Base-by-base conservation (phyloP, 2,888 invertebrate species). In the Gerris lacustris region DNA sequence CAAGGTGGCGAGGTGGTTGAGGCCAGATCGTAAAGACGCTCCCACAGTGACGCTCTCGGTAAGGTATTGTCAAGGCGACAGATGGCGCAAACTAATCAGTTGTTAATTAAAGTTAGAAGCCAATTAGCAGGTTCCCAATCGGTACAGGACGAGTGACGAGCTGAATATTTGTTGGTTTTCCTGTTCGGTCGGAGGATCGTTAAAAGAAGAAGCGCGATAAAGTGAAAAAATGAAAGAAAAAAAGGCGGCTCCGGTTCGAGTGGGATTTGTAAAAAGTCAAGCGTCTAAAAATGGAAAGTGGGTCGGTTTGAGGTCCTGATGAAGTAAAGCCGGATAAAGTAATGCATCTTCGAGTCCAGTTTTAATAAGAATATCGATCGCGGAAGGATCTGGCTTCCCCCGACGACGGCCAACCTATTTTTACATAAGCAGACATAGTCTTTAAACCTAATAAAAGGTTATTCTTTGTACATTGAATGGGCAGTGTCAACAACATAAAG, bases 11-110 rank as follows among this genome's bases (percentile, higher is more conserved):
- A 31, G 31, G 31, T 31, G 31, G 31, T 31, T 31, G 31, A 31
- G 31, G 31, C 31, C 31, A 31, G 31, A 31, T 31, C 31, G 31
- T 31, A 31, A 31, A 31, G 31, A 31, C 31, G 31, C 31, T 31
- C 31, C 31, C 31, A 31, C 31, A 31, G 31, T 31, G 31, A 31
- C 31, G 31, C 31, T 31, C 31, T 31, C 31, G 31, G 31, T 31
- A 31, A 31, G 31, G 31, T 31, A 31, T 31, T 31, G 31, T 31
- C 31, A 31, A 31, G 31, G 15, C 9, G 55, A 55, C 55, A 55
- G 55, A 55, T 55, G 55, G 55, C 55, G 55, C 55, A 55, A 9
- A 55, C 55, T 55, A 55, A 55, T 55, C 55, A 55, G 31, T 55
- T 55, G 15, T 15, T 55, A 55, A 55, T 55, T 55, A 55, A 15